Percentiles rank a stretch among this genome's conserved stretches.
Evolutionary conservation across 1,140 invertebrate genomes (phyloP).

Genomic region (Drosophila willistoni): DNA sequence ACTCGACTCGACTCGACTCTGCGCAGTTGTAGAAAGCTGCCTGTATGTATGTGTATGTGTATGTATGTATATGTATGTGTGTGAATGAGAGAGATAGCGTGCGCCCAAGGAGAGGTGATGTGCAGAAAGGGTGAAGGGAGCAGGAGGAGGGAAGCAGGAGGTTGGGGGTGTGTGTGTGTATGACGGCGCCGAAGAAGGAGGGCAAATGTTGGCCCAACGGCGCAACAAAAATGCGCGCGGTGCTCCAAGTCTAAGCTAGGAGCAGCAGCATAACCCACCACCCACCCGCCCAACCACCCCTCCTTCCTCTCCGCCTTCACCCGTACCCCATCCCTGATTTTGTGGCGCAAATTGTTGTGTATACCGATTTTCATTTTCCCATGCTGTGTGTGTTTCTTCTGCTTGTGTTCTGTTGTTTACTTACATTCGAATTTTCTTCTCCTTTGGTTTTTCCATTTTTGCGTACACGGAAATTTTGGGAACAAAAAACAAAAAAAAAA

Average conservation of each 20-base stretch:
- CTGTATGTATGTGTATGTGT: constrained; percentile 14
- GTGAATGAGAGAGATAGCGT: constrained; percentile 17
- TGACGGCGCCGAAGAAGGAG: constrained; percentile 31
- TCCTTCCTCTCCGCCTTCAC: constrained; percentile 8
- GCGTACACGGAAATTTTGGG: constrained; percentile 42
- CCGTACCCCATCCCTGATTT: constrained; percentile 43
- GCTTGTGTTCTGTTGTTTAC: constrained; percentile 81
- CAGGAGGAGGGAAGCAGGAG: not conserved
- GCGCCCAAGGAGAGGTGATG: constrained; percentile 3
- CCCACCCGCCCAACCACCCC: constrained; percentile 27
- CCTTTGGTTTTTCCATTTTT: constrained; percentile 54
- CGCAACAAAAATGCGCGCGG: constrained; percentile 76
- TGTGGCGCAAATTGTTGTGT: constrained; percentile 81
- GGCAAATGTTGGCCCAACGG: constrained; percentile 19
- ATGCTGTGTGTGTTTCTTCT: constrained; percentile 76
- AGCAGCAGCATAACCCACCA: constrained; percentile 27
- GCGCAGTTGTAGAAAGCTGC: constrained; percentile 62
- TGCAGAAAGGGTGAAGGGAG: not conserved
- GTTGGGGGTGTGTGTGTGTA: constrained; percentile 3
- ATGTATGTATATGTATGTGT: constrained; percentile 33
- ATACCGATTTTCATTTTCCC: constrained; percentile 82
- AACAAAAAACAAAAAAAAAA: not conserved
- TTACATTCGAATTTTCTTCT: constrained; percentile 79
- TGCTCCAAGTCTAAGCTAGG: constrained; percentile 46
- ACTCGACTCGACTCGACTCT: constrained; percentile 27